Base-by-base conservation (phyloP, 2,797 vertebrate genomes). In the Morelia viridis region DNA sequence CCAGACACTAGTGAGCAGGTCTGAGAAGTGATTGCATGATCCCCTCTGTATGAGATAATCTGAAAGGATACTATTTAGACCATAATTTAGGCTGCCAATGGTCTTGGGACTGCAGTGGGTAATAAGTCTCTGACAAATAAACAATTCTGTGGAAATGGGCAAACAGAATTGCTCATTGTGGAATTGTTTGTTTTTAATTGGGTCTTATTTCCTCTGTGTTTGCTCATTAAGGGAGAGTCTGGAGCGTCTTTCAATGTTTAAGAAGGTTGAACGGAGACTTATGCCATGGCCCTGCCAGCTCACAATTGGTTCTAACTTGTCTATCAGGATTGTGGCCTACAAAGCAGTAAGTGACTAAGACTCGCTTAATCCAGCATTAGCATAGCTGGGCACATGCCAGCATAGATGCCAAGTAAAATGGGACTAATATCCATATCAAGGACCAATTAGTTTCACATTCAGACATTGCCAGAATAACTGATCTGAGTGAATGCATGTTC, bases 281-380 rank as follows among this genome's bases (percentile, higher is more conserved):
- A 95, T 97, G 95, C 64, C 98, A 57, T 99, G 99, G 99, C 97
- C 97, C 56, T 99, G 99, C 96, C 98, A 97, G 56, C 98, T 99
- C 93, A 99, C 99, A 93, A 98, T 99, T 58, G 98, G 99, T 94
- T 98, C 98, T 95, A 93, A 96, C 90, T 96, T 99, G 71, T 96
- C 98, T 92, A 99, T 99, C 97, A 98, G 97, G 88, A 99, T 99
- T 46, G 96, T 98, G 89, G 99, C 98, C 89, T 99, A 98, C 97
- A 99, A 99, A 98, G 97, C 98, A 80, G 99, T 99, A 98, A 98
- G 99, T 98, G 90, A 35, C n/a, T 85, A 90, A 88, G 90, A 71
- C 0, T 83, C 76, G 8, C n/a, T 83, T 92, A 62, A 26, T 86
- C 89, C 87, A 57, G 15, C 13, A 93, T 64, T 11, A 92, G 50